Conservation (phyloP, 2,113 vertebrate species). For the Antechinus stuartii region DNA sequence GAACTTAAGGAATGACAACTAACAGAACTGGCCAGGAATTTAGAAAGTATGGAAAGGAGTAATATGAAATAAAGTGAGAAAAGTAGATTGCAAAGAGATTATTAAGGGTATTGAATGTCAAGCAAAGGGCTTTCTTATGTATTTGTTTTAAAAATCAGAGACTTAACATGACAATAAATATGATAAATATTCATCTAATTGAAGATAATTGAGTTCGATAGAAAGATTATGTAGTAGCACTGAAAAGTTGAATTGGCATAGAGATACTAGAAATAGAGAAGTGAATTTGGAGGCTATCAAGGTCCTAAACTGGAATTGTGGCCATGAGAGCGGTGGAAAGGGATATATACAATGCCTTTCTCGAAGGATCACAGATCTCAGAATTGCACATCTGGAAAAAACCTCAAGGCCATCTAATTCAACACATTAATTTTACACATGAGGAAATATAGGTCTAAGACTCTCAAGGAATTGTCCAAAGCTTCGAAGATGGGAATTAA, state of each 20-base stretch:
- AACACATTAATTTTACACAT: neutral
- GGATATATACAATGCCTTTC: neutral
- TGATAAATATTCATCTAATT: neutral
- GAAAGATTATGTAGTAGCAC: neutral
- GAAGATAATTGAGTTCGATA: neutral
- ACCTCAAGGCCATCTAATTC: neutral
- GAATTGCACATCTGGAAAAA: neutral
- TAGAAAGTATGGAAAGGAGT: neutral
- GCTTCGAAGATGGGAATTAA: neutral
- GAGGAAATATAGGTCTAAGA: neutral
- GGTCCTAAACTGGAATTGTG: neutral
- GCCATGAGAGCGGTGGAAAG: neutral
- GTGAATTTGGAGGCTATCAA: neutral
- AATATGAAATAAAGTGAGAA: neutral
- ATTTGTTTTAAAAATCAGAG: neutral
- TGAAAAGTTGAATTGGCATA: neutral
- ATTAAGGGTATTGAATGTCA: too few relatives aligned
- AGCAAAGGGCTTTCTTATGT: too few relatives aligned
- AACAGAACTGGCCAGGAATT: neutral
- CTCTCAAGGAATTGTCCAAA: neutral
- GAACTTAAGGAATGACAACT: neutral
- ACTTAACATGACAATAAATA: neutral
- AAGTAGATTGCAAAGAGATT: too few relatives aligned
- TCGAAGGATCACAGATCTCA: neutral
- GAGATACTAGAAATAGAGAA: neutral